Base-by-base conservation (phyloP, 2,888 invertebrate species). In the Acronicta psi region DNA sequence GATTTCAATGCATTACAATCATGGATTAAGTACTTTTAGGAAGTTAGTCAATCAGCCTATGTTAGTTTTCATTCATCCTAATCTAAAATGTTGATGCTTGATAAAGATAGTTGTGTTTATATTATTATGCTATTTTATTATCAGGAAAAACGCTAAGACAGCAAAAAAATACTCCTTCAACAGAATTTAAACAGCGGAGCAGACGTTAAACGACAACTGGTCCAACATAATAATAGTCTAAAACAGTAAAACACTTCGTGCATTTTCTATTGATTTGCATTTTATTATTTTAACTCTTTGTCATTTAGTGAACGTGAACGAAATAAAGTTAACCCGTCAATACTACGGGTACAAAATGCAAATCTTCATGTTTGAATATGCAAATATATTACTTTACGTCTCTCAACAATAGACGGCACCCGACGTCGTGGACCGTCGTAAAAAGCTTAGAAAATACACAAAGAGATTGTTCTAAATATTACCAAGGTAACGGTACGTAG, bases 301-400 rank as follows among this genome's bases (percentile, higher is more conserved):
- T 86, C 69, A 69, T 64, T 67, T 60, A 56, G 73, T 73, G 60
- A 72, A 82, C 80, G 80, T 80, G 74, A 60, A 75, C 73, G 66
- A 84, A 81, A 83, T 85, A 82, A 87, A 89, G 68, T 77, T 81
- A 83, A 83, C 83, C 80, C 80, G 75, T 84, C 83, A 85, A 88
- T 85, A 82, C 54, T 79, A 76, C 77, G 82, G 77, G 79, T 75
- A 88, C 85, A 84, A 87, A 89, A 92, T 91, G 91, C 91, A 89
- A 92, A 92, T 92, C 77, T 85, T 61, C 63, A 69, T 79, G 79
- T 85, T 84, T 85, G 82, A 88, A 86, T 92, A 93, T 93, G 93
- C 93, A 93, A 93, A 93, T 90, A 82, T 82, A 86, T 87, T 83
- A 70, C 80, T 86, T 80, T 84, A 58, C 57, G 70, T 67, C 67